These are phyloP conservation scores for Samia ricini DNA, from an alignment of 1,140 invertebrate species.

Conservation along the genomic window DNA sequence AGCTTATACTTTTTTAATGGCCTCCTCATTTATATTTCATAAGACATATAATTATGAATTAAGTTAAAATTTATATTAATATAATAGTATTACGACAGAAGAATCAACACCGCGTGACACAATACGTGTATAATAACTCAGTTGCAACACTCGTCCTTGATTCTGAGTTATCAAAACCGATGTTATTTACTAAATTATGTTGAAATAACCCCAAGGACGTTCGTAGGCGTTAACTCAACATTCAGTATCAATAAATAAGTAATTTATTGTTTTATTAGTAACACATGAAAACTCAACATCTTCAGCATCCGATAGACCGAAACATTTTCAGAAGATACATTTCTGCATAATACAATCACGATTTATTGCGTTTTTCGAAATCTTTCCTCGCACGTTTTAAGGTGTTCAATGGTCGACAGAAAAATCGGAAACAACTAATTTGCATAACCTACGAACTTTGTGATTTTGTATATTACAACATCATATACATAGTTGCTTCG, in stretches of 20 bases:
- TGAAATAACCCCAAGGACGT: not conserved
- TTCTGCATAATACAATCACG: no score
- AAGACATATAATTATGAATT: not conserved
- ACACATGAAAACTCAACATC: no score
- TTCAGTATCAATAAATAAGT: not conserved
- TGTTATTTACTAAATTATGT: not conserved
- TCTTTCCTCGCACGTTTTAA: no score
- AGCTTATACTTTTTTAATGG: not conserved
- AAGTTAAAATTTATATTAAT: not conserved
- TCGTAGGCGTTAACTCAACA: not conserved
- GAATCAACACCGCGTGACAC: not conserved
- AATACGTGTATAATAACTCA: not conserved
- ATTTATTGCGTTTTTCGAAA: no score
- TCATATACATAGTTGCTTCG: no score
- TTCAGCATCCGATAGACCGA: no score
- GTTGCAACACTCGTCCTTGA: not conserved
- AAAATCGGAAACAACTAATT: no score
- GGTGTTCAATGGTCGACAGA: no score
- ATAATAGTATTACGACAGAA: not conserved
- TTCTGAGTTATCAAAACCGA: not conserved
- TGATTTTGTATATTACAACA: no score
- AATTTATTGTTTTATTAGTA: no score
- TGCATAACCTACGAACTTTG: no score
- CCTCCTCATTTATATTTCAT: not conserved
- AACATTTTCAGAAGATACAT: no score